These are phyloP conservation scores for Heterotis niloticus DNA, from an alignment of 2,113 vertebrate species.

Conservation along the genomic window DNA sequence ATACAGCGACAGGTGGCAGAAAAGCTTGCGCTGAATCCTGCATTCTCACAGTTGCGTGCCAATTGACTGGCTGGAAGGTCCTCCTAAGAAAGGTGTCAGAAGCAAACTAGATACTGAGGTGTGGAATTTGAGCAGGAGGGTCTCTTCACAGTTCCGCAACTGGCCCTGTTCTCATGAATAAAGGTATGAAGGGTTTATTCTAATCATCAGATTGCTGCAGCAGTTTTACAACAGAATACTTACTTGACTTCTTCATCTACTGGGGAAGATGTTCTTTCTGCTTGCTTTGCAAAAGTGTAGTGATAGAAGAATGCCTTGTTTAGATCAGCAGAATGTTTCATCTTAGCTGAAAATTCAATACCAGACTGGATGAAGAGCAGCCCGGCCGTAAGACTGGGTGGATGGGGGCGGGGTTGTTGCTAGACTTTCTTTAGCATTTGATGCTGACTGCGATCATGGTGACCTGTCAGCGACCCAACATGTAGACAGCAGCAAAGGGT, in stretches of 20 bases:
- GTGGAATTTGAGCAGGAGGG: neutral
- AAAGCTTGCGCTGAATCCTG: neutral
- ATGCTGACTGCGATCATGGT: neutral
- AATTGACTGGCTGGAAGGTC: neutral
- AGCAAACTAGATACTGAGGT: neutral
- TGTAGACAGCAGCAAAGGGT: neutral
- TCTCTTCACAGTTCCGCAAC: constrained; percentile 12
- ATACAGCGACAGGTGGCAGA: neutral
- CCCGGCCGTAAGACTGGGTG: too few species aligned
- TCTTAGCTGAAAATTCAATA: too few species aligned
- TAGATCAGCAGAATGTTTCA: too few species aligned
- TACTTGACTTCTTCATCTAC: neutral
- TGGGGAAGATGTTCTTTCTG: neutral
- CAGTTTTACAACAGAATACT: neutral
- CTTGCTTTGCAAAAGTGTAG: neutral
- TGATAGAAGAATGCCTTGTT: too few species aligned
- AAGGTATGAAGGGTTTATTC: too few species aligned
- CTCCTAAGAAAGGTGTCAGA: constrained; percentile 2
- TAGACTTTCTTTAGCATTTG: neutral
- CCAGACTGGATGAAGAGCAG: neutral
- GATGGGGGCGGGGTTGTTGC: too few species aligned
- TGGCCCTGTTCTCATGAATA: too few species aligned
- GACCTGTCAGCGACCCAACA: neutral
- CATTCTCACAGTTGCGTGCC: neutral
- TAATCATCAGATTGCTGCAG: neutral